These are phyloP conservation scores for Physocephala rufipes DNA, from an alignment of 2,888 invertebrate genomes.

Conservation along the genomic window DNA sequence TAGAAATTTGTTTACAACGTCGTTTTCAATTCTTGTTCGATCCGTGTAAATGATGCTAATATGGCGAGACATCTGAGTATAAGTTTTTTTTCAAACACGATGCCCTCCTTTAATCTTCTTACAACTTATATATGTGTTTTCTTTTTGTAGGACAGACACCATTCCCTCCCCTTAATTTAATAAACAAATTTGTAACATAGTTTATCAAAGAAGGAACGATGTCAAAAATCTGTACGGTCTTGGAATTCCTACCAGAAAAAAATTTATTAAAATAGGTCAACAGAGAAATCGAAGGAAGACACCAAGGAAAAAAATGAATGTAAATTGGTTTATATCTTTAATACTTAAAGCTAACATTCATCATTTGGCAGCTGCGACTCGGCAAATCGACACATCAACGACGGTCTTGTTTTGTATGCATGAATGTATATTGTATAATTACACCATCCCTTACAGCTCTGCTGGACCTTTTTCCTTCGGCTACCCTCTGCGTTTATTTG, in stretches of 20 bases:
- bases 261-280: constrained; percentile 19
- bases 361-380: constrained; percentile 31
- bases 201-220: constrained; percentile 3
- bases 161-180: constrained; percentile 16
- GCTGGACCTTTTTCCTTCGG: neutral
- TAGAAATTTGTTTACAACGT: neutral
- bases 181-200: constrained; percentile 10
- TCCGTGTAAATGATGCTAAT: constrained; percentile 7
- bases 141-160: neutral
- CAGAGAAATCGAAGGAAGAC: constrained; percentile 14
- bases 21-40: neutral
- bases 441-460: constrained; percentile 12
- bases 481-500: constrained; percentile 8
- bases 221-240: neutral
- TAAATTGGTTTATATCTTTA: constrained; percentile 24
- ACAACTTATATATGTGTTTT: too few relatives aligned
- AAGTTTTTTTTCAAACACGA: neutral
- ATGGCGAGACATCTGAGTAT: neutral
- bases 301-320: neutral
- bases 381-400: too few relatives aligned
- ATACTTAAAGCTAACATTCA: constrained; percentile 29
- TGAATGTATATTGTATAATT: constrained; percentile 6
- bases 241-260: constrained; percentile 10
- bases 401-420: constrained; percentile 13
- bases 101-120: neutral